These are phyloP conservation scores for Ascidia mentula DNA, from an alignment of 23 tunicate species.

Conservation along the genomic window DNA sequence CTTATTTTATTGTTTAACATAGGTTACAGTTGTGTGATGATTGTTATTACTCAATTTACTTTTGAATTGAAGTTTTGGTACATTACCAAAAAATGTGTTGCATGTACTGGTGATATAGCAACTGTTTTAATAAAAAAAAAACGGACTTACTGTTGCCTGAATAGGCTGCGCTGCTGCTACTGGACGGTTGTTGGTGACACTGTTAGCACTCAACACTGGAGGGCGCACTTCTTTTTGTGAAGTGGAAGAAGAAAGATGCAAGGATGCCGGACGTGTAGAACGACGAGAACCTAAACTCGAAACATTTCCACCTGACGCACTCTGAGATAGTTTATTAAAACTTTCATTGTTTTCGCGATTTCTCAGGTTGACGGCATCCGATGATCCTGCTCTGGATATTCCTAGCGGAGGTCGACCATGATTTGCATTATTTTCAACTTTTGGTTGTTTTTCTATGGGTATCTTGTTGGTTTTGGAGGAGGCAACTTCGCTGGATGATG, in stretches of 20 bases:
- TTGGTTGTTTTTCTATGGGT: constrained; percentile 15
- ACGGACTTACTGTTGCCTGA: constrained; percentile 52
- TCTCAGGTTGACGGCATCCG: not conserved
- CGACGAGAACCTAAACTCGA: constrained; percentile 19
- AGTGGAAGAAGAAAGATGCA: constrained; percentile 39
- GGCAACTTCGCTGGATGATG: constrained; percentile 40
- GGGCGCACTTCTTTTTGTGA: constrained; percentile 37
- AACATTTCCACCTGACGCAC: constrained; percentile 42
- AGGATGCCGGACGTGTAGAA: constrained; percentile 58
- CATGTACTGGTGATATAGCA: no score
- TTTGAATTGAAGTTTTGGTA: no score
- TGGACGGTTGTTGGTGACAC: constrained; percentile 44
- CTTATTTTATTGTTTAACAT: no score
- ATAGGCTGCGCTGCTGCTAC: constrained; percentile 81
- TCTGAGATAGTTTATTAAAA: constrained; percentile 6
- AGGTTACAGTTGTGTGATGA: no score
- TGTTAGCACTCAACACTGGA: constrained; percentile 30
- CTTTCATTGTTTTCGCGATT: not conserved
- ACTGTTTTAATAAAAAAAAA: no score
- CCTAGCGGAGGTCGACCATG: constrained; percentile 19
- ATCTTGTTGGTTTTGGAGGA: constrained; percentile 14
- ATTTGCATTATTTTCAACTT: constrained; percentile 11
- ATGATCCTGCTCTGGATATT: not conserved
- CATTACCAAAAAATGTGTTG: no score
- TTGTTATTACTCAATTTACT: no score